phyloP scores from a whole-genome alignment of 2,888 invertebrate species.

The Tolmerus cingulatus region DNA sequence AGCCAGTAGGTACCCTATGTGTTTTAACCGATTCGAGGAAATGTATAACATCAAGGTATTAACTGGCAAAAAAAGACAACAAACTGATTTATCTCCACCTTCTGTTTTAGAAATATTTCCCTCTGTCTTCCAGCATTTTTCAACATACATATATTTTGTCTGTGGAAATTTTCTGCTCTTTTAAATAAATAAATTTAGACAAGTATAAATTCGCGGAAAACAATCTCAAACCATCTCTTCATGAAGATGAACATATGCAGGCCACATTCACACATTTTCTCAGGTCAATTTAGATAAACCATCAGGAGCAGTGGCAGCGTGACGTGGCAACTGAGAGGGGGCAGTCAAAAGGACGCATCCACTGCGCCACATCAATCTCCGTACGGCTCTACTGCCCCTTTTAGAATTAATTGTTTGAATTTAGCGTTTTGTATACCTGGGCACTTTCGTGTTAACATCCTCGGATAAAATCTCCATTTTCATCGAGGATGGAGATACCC shows the following conservation, averaged over 20 bases:
- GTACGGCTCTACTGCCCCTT: neutral
- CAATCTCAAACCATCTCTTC: neutral
- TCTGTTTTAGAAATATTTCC: neutral
- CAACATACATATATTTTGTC: neutral
- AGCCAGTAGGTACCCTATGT: too few relatives aligned
- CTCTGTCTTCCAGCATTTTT: neutral
- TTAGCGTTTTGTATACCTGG: constrained; percentile 10
- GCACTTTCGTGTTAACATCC: constrained; percentile 16
- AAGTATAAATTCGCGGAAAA: neutral
- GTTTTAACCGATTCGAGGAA: too few relatives aligned
- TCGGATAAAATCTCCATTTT: neutral
- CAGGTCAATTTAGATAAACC: constrained; percentile 31
- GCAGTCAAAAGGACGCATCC: neutral
- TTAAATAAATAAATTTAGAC: neutral
- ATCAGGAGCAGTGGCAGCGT: constrained; percentile 9
- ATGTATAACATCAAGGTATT: neutral
- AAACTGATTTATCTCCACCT: neutral
- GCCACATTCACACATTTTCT: constrained; percentile 25
- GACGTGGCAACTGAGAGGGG: neutral
- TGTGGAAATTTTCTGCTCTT: neutral
- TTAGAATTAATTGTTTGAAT: constrained; percentile 19
- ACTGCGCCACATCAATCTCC: neutral
- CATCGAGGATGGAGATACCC: neutral
- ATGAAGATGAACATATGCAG: neutral
- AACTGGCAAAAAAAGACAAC: neutral